phyloP scores from a whole-genome alignment of 2,888 invertebrate species.

The Drosophila pseudotakahashii region DNA sequence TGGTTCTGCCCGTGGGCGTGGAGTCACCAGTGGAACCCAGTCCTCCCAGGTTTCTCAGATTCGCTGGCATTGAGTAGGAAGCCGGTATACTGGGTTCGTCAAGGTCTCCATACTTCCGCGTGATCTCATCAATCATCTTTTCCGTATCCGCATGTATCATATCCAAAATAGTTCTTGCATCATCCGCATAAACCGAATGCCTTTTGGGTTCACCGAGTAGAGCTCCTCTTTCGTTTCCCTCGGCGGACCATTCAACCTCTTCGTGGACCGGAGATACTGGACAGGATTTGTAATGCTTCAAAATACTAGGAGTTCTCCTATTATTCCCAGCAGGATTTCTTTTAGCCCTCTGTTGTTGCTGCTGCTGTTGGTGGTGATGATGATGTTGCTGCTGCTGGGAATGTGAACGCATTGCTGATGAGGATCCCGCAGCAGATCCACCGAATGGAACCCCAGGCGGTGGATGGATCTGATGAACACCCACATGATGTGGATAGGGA shows the following conservation, averaged over 20 bases:
- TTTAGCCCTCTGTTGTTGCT: slow-evolving; percentile 58
- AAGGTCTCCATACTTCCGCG: slow-evolving; percentile 87
- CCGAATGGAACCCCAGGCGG: slow-evolving; percentile 80
- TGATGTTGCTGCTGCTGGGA: slow-evolving; percentile 7
- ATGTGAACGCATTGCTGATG: slow-evolving; percentile 57
- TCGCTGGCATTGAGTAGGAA: slow-evolving; percentile 81
- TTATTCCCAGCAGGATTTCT: slow-evolving; percentile 80
- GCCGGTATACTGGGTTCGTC: slow-evolving; percentile 82
- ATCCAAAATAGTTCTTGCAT: slow-evolving; percentile 86
- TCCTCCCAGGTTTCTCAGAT: slow-evolving; percentile 61
- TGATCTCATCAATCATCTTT: slow-evolving; percentile 88
- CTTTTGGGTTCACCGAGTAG: slow-evolving; percentile 82
- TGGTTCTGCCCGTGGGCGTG: slow-evolving; percentile 86
- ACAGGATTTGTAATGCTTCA: slow-evolving; percentile 90
- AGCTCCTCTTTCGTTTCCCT: slow-evolving; percentile 71
- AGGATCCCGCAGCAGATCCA: slow-evolving; percentile 3
- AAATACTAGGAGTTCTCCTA: slow-evolving; percentile 85
- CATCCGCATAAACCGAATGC: slow-evolving; percentile 84
- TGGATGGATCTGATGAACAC: slow-evolving; percentile 82
- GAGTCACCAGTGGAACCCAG: slow-evolving; percentile 85
- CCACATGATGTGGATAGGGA: slow-evolving; percentile 84
- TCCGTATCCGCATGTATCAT: slow-evolving; percentile 88
- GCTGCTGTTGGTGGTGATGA: slow-evolving; percentile 18
- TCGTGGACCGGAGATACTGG: slow-evolving; percentile 93
- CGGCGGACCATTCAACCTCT: slow-evolving; percentile 88